Evolutionary conservation across 92 coral and sea anemone genomes (phyloP).

Genomic region (Pocillopora grandis): DNA sequence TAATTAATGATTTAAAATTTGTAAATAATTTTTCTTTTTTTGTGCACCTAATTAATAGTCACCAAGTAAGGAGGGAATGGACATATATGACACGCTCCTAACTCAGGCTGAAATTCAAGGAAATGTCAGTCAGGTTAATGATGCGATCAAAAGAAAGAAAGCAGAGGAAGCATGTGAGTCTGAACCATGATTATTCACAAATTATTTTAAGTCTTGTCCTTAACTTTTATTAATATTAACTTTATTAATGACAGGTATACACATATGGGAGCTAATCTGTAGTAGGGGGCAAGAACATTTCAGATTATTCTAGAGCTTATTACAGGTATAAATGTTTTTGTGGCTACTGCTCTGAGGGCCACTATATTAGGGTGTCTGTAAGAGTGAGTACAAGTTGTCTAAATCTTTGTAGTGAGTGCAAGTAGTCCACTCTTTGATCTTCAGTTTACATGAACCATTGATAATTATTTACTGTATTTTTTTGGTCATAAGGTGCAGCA

Average conservation of each 20-base stretch:
- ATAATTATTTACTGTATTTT: too few relatives aligned
- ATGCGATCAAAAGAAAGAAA: constrained; percentile 63
- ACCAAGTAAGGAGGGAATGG: constrained; percentile 80
- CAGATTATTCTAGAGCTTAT: background rate
- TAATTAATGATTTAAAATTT: background rate
- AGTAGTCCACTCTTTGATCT: too few relatives aligned
- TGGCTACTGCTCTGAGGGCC: too few relatives aligned
- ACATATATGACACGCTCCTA: constrained; percentile 87
- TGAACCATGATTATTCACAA: too few relatives aligned
- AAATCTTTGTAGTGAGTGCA: too few relatives aligned
- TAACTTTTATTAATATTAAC: too few relatives aligned
- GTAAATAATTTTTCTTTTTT: background rate
- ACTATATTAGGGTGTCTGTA: too few relatives aligned
- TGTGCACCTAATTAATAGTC: constrained; percentile 49
- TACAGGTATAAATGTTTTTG: too few relatives aligned
- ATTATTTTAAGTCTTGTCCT: too few relatives aligned
- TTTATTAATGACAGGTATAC: background rate
- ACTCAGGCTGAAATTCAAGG: constrained; percentile 99
- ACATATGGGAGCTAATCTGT: background rate
- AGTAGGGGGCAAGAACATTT: background rate
- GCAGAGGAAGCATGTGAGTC: constrained; percentile 79
- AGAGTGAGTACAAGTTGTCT: too few relatives aligned
- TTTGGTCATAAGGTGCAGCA: too few relatives aligned
- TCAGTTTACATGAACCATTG: too few relatives aligned
- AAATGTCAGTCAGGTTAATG: constrained; percentile 87